Evolutionary conservation across 2,797 vertebrate genomes (phyloP), one percentile per base, ranked within the genome.

Genomic region (Protonibea diacanthus): DNA sequence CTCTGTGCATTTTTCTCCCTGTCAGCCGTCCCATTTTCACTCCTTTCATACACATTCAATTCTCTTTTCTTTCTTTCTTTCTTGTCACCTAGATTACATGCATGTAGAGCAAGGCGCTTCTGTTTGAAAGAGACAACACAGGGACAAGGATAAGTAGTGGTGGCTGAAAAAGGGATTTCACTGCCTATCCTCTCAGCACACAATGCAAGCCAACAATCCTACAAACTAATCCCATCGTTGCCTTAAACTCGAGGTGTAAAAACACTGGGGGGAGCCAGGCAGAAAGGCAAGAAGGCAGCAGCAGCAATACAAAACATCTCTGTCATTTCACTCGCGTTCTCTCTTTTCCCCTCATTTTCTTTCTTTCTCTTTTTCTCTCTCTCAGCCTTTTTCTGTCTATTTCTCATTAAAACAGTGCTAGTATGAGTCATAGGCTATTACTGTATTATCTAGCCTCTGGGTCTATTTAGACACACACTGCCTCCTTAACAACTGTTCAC

Each of bases 81-180:
- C 92, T 91, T 94, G 93, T 92, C 90, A 89, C 88, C 76, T 87
- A 93, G 94, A 94, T 95, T 95, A 95, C 94, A 95, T 91, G 92
- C 91, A 73, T 91, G 92, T 91, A 88, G 90, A 93, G 92, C 89
- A 49, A 91, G 92, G 88, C 88, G 80, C 92, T 88, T 86, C 90
- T 88, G 90, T 89, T 88, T 94, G 89, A 93, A 93, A 91, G 92
- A 92, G 92, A 92, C 90, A 91, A 94, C 94, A 93, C 90, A 90
- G 88, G 91, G 90, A 93, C 91, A 89, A 85, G 93, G 92, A 94
- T 95, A 92, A 94, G 93, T 87, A 90, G 91, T 85, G 88, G 86
- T 92, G 90, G 91, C 90, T 94, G 93, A 95, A 94, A 94, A 95
- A 76, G 84, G 93, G 95, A 95, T 96, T 95, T 93, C 48, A 48